Evolutionary conservation across 23 tunicate genomes (phyloP).

Genomic region (Clavelina lepadiformis): DNA sequence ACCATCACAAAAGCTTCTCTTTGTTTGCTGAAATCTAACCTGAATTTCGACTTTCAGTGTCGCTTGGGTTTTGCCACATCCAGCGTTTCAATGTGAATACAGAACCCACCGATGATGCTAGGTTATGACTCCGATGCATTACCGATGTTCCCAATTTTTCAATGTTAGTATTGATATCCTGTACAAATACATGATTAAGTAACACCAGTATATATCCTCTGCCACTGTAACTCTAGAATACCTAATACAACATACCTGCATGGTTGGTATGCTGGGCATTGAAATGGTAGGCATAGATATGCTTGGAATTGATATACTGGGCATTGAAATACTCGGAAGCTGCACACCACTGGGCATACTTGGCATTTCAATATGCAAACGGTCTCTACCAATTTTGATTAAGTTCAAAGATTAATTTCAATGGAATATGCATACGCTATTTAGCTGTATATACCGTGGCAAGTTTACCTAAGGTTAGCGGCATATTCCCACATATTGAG

Average conservation of each 20-base stretch:
- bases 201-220: not conserved
- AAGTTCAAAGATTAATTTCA: not conserved
- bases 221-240: not conserved
- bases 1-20: too few species aligned
- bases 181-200: not conserved
- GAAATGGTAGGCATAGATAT: constrained; percentile 58
- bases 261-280: constrained; percentile 79
- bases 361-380: constrained; percentile 79
- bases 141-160: constrained; percentile 72
- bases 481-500: constrained; percentile 79
- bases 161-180: constrained; percentile 91
- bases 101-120: constrained; percentile 85
- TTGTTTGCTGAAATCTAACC: constrained; percentile 10
- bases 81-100: constrained; percentile 79
- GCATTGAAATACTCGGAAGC: constrained; percentile 53
- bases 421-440: too few species aligned
- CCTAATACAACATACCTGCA: constrained; percentile 30
- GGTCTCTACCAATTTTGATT: constrained; percentile 37
- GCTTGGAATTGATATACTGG: constrained; percentile 72
- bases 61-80: constrained; percentile 55
- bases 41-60: constrained; percentile 41
- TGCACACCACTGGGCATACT: constrained; percentile 29
- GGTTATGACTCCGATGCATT: constrained; percentile 63
- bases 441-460: too few species aligned
- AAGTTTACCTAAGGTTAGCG: constrained; percentile 45